phyloP scores from a whole-genome alignment of 2,888 invertebrate genomes.

The Drosophila emarginata region DNA sequence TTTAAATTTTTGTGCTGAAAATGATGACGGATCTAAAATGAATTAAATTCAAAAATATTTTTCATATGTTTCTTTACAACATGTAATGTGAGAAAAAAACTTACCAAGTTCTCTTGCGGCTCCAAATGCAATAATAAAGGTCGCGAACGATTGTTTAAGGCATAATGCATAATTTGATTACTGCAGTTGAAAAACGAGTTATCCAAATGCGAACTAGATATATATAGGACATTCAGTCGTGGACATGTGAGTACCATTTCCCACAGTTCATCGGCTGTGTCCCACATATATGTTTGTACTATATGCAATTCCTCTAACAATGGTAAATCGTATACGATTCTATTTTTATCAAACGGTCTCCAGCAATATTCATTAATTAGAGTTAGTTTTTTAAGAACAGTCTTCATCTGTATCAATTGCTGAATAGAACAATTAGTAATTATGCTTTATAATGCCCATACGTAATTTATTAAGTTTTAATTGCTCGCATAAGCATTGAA shows the following conservation, averaged over 20 bases:
- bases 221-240: not conserved
- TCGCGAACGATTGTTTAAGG: not conserved
- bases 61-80: not conserved
- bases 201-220: not conserved
- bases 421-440: not conserved
- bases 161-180: not conserved
- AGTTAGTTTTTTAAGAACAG: not conserved
- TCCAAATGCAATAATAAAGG: not conserved
- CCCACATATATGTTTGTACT: not conserved
- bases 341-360: not conserved
- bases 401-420: not conserved
- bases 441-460: not conserved
- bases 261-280: constrained; percentile 12
- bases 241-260: constrained; percentile 3
- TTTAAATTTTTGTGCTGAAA: not conserved
- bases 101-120: not conserved
- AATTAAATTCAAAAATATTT: too few relatives aligned
- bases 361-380: not conserved
- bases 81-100: not conserved
- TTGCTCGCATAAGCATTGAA: not conserved
- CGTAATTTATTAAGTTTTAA: not conserved
- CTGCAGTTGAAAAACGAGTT: not conserved
- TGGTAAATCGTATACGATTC: constrained; percentile 2
- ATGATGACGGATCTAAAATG: not conserved
- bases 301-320: not conserved